Evolutionary conservation across 1,140 invertebrate genomes (phyloP).

Genomic region (Araneus ventricosus): DNA sequence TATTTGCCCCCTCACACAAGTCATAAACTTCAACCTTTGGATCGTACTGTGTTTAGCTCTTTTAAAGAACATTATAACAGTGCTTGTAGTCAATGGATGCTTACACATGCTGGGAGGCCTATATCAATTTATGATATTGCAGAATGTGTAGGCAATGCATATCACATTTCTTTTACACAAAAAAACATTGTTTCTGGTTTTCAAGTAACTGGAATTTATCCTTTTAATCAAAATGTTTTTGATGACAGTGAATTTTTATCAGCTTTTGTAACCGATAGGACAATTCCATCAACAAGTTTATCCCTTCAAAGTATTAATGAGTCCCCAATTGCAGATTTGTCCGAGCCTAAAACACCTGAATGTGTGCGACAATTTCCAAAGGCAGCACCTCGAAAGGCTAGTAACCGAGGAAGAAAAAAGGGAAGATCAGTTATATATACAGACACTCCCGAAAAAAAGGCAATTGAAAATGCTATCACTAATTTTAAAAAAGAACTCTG

Average conservation of each 20-base stretch:
- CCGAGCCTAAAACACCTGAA: slow-evolving; percentile 70
- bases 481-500: slow-evolving; percentile 10
- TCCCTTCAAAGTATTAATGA: too few species aligned
- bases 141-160: not conserved
- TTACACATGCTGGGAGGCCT: not conserved
- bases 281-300: too few species aligned
- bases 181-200: not conserved
- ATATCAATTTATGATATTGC: not conserved
- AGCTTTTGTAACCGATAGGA: too few species aligned
- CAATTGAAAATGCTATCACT: not conserved
- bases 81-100: not conserved
- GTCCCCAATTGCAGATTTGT: slow-evolving; percentile 78
- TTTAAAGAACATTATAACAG: not conserved
- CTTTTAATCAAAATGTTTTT: not conserved
- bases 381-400: not conserved
- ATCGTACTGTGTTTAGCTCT: not conserved
- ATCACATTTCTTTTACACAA: not conserved
- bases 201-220: not conserved
- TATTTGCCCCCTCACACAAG: not conserved
- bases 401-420: not conserved
- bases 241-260: too few species aligned
- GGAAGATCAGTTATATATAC: not conserved
- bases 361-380: slow-evolving; percentile 3
- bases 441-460: slow-evolving; percentile 33
- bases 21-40: not conserved